Evolutionary conservation across 2,113 vertebrate species (phyloP), one percentile per base, ranked within the genome.

Genomic region (Colaptes auratus): DNA sequence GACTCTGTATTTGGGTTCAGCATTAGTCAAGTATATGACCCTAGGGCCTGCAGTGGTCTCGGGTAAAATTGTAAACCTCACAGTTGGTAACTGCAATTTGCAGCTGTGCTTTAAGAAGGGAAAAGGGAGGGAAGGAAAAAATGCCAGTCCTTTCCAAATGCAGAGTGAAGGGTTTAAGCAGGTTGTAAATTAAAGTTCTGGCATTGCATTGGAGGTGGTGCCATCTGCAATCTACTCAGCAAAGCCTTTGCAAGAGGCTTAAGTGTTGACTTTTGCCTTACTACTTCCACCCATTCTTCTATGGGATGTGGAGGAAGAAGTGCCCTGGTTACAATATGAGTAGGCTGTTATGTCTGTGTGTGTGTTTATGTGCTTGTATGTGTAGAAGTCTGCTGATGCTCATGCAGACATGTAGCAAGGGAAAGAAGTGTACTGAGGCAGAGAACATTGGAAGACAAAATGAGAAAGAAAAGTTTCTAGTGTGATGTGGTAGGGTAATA

Each of bases 201-300:
- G 20, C 0, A 0, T 36, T 60, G 30, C 9, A 6, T 0, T 33
- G 39, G 33, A 7, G 16, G 5, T 44, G 20, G 11, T 74, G 27
- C 60, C 36, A 3, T 15, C 58, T 80, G 18, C 30, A 53, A 1
- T 36, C 8, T 56, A 52, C 67, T 80, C 35, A 71, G 63, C 11
- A 5, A 75, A 30, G 5, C 18, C 15, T 48, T 42, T 3, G 1
- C 20, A 36, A n/a, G 42, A 92, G 24, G 20, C 21, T 30, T 55
- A 28, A 33, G 28, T 0, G 0, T 61, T 79, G 24, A 10, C 80
- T 35, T 35, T 67, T 66, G 17, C 48, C 7, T 0, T 61, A 17
- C 10, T 66, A 59, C 20, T 70, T 59, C n/a, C 59, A 61, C 12
- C 27, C 4, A 25, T 65, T 75, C 33, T 72, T 71, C 59, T 25